Percentiles rank a stretch among this genome's conserved stretches.
Conservation (phyloP, 1,140 invertebrate species). For the Solenopsis fugax region DNA sequence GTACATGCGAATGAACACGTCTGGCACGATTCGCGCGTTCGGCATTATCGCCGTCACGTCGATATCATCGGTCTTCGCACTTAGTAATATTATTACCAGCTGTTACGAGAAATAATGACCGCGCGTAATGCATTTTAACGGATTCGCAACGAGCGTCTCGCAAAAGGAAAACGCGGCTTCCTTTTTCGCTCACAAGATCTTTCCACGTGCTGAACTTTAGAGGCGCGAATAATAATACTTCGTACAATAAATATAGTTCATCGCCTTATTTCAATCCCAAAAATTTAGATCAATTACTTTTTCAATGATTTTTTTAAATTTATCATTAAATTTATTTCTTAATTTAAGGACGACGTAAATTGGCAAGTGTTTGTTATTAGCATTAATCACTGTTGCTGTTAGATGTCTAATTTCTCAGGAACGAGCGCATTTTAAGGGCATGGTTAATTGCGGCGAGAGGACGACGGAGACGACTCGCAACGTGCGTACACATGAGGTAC, state of each 20-base stretch:
- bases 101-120: slow-evolving; percentile 52
- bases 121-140: slow-evolving; percentile 38
- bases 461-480: slow-evolving; percentile 52
- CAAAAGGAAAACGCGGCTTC: slow-evolving; percentile 13
- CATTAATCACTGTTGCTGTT: slow-evolving; percentile 27
- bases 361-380: slow-evolving; percentile 34
- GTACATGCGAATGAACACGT: not conserved
- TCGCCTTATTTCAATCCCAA: not conserved
- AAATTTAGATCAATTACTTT: slow-evolving; percentile 1
- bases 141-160: slow-evolving; percentile 20
- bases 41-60: slow-evolving; percentile 25
- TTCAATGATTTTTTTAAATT: not conserved
- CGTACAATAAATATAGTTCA: not conserved
- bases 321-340: not conserved
- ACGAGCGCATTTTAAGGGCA: slow-evolving; percentile 43
- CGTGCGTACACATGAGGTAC: slow-evolving; percentile 9
- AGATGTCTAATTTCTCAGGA: slow-evolving; percentile 36
- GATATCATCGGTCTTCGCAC: slow-evolving; percentile 40
- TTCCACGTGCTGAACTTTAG: not conserved
- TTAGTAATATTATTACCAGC: slow-evolving; percentile 50
- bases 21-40: slow-evolving; percentile 33
- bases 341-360: not conserved
- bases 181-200: not conserved
- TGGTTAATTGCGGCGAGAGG: slow-evolving; percentile 42
- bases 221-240: not conserved